Base-by-base conservation (phyloP, 2,113 vertebrate species). In the Nesoenas mayeri region DNA sequence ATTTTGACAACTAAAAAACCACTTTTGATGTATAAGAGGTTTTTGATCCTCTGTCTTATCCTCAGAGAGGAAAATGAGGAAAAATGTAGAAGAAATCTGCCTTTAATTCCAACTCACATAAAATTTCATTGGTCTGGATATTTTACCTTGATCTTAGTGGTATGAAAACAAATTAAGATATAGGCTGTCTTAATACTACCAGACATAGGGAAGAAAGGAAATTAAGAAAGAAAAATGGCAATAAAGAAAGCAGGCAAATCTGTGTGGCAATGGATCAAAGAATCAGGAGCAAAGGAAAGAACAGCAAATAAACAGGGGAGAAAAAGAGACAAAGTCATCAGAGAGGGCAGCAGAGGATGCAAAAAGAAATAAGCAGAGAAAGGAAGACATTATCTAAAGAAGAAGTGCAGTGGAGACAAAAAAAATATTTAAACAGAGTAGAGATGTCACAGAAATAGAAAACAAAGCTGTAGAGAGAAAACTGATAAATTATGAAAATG, bases 301-400 rank as follows among this genome's bases (percentile, higher is more conserved):
- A 82, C n/a, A 82, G 75, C 79, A 95, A 94, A 80, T 73, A 85
- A 50, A 12, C 56, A 89, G 38, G 15, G 44, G 4, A 94, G n/a
- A 19, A 85, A 89, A 82, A 79, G 36, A 85, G 36, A 86, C 25
- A 79, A 91, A 94, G 66, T 54, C 61, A 95, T 93, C 79, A 93
- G 79, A 96, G 58, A 89, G 91, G 71, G 89, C 32, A 94, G n/a
- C 6, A 91, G 79, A 89, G 85, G 53, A 89, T 85, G 88, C 62
- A 95, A 91, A 94, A 90, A 85, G 62, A 95, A 94, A 88, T 91
- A 89, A 90, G 32, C 57, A 91, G 53, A 72, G 44, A 38, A 91
- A 88, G 26, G 20, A 15, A 91, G 22, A 47, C 32, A 88, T 87
- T 71, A 74, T 65, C 71, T 73, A 77, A 72, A 66, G 42, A 32